Evolutionary conservation across 2,113 vertebrate species (phyloP).

Genomic region (Dipodomys merriami): DNA sequence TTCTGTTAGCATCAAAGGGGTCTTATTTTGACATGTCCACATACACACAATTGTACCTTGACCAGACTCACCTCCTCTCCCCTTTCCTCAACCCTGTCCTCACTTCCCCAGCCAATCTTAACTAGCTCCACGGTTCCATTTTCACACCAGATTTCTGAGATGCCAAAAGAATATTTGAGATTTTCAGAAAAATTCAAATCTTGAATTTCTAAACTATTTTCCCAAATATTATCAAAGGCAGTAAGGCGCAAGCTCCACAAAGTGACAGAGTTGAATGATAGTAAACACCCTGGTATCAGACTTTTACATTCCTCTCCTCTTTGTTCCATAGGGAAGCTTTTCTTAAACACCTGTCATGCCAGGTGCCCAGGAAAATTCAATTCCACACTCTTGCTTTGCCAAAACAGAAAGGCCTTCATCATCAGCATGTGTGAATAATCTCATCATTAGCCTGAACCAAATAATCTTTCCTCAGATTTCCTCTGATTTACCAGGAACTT

Average conservation of each 20-base stretch:
- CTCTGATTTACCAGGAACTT: background rate
- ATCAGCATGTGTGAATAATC: background rate
- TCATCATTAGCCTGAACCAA: background rate
- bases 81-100: too few relatives aligned
- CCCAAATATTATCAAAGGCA: background rate
- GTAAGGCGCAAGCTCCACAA: background rate
- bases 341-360: background rate
- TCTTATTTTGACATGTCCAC: too few relatives aligned
- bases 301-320: background rate
- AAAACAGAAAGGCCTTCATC: constrained; percentile 29
- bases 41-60: too few relatives aligned
- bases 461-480: background rate
- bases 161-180: background rate
- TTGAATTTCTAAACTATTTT: constrained; percentile 12
- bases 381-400: background rate
- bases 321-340: background rate
- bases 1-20: background rate
- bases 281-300: background rate
- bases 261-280: background rate
- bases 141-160: too few relatives aligned
- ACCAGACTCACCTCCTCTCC: too few relatives aligned
- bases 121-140: too few relatives aligned
- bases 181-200: background rate
- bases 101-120: too few relatives aligned
- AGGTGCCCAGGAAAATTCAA: background rate